phyloP scores from a whole-genome alignment of 1,140 invertebrate species.

The Heliothis subflexa region DNA sequence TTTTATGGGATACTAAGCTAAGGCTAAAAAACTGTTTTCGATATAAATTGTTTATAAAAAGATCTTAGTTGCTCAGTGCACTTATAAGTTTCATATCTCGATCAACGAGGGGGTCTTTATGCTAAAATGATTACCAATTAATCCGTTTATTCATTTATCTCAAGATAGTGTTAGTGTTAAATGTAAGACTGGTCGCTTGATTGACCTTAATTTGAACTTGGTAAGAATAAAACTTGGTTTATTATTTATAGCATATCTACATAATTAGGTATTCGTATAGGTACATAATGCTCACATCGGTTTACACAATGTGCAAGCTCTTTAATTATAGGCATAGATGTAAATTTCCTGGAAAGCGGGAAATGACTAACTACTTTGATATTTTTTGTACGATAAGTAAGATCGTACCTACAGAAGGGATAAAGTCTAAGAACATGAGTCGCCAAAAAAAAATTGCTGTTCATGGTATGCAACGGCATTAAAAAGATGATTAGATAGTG shows the following conservation, averaged over 20 bases:
- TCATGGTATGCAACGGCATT: background rate
- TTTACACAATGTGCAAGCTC: too few relatives aligned
- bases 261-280: too few relatives aligned
- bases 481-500: conserved; percentile 42
- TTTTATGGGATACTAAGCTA: too few relatives aligned
- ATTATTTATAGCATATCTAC: background rate
- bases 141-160: conserved; percentile 7
- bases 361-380: too few relatives aligned
- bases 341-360: too few relatives aligned
- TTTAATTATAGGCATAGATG: too few relatives aligned
- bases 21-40: too few relatives aligned
- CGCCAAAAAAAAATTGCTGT: background rate
- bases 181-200: background rate
- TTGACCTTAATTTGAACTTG: conserved; percentile 34
- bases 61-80: background rate
- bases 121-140: conserved; percentile 11
- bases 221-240: background rate
- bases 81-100: background rate
- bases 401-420: too few relatives aligned
- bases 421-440: background rate
- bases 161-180: conserved; percentile 8
- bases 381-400: too few relatives aligned
- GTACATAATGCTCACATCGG: too few relatives aligned
- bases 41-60: background rate
- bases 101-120: background rate